Base-by-base conservation (phyloP, 2,888 invertebrate genomes). In the Megaustenia siamemsis region DNA sequence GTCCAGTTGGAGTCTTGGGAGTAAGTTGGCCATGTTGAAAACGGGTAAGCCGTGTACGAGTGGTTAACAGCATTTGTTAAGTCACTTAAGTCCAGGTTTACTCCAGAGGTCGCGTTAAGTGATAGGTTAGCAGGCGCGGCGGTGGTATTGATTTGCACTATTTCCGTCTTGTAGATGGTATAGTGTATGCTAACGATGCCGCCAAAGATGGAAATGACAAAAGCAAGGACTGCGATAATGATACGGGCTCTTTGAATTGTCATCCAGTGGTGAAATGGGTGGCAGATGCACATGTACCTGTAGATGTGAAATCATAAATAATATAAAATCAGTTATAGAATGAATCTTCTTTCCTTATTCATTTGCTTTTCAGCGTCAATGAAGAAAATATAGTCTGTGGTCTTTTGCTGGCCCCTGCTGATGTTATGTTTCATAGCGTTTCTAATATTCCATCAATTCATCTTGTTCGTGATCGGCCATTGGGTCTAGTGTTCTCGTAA, bases 191-290 rank as follows among this genome's bases (percentile, higher is more conserved):
- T 88, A 15, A 89, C 87, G 68, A 88, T 86, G 45, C 88, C 84
- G 12, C 91, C 91, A 21, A 91, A 80, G 24, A 77, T 76, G 43
- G 88, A 87, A 45, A 91, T 88, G 38, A 89, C 82, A n/a, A 88
- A 60, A 28, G 86, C 90, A 69, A 92, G 86, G 75, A 76, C 76
- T 35, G 77, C 87, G 28, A 90, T 89, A 85, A 91, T 89, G 71
- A 90, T 85, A 49, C 87, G 84, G 38, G 92, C 92, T 40, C 91
- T 86, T 77, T 86, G 87, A 28, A 90, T 89, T 1, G 91, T 93
- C 91, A 93, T 92, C 28, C 90, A 87, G 77, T 92, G 92, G 43
- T 92, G 87, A 86, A 91, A 93, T 18, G 93, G 93, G 56, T 92
- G 90, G 79, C 92, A 93, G 79, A 93, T 93, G 85, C 93, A 93